Conservation (phyloP, 2,888 invertebrate species). For the Epistrophe grossulariae region DNA sequence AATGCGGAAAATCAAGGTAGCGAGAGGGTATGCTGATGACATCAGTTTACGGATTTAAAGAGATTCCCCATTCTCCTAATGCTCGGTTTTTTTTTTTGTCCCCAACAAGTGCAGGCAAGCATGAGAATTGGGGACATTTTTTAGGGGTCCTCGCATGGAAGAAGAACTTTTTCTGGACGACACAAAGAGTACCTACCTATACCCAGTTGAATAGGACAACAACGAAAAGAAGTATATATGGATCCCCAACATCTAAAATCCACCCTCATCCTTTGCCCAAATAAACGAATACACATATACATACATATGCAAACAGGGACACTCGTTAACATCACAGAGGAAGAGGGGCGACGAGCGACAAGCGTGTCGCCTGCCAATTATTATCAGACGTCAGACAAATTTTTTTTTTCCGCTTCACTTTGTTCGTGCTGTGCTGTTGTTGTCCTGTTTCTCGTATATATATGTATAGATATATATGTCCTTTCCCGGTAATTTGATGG, state of each 20-base stretch:
- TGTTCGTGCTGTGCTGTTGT: slow-evolving; percentile 9
- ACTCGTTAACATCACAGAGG: slow-evolving; percentile 51
- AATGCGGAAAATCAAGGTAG: slow-evolving; percentile 26
- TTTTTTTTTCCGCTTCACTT: slow-evolving; percentile 44
- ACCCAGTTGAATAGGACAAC: slow-evolving; percentile 35
- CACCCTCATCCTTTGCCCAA: slow-evolving; percentile 15
- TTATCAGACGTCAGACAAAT: slow-evolving; percentile 62
- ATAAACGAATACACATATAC: slow-evolving; percentile 19
- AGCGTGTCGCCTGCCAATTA: slow-evolving; percentile 66
- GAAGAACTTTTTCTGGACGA: slow-evolving; percentile 51
- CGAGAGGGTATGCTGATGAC: slow-evolving; percentile 54
- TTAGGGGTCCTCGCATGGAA: slow-evolving; percentile 2
- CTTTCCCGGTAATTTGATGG: slow-evolving; percentile 56
- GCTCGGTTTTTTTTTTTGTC: not conserved
- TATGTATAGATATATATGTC: not conserved
- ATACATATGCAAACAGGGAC: slow-evolving; percentile 46
- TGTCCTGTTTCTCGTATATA: slow-evolving; percentile 1
- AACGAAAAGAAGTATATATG: slow-evolving; percentile 28
- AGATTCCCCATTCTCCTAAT: slow-evolving; percentile 30
- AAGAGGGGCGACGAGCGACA: slow-evolving; percentile 14
- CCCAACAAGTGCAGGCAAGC: slow-evolving; percentile 17
- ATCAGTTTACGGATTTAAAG: slow-evolving; percentile 63
- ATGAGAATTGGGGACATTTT: slow-evolving; percentile 20
- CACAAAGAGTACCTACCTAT: slow-evolving; percentile 9
- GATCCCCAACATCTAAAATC: slow-evolving; percentile 14